These are phyloP conservation scores for Trichopria drosophilae DNA, from an alignment of 2,888 invertebrate species.

Conservation along the genomic window DNA sequence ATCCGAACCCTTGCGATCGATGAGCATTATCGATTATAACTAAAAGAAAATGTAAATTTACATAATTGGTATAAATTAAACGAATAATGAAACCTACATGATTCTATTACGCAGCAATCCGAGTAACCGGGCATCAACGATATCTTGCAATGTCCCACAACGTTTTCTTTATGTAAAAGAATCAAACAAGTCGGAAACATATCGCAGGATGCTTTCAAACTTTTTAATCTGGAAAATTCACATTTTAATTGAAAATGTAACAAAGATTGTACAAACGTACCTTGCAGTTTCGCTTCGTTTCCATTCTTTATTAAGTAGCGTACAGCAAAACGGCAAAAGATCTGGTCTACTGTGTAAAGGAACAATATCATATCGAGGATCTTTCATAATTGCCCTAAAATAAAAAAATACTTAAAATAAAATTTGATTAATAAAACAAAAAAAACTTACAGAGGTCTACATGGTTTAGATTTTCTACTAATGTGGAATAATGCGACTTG, in stretches of 20 bases:
- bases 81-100: constrained; percentile 55
- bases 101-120: constrained; percentile 77
- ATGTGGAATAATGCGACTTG: constrained; percentile 16
- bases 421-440: constrained; percentile 8
- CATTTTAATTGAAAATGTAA: constrained; percentile 30
- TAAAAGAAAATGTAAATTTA: constrained; percentile 40
- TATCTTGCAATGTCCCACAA: constrained; percentile 81
- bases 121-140: constrained; percentile 71
- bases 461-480: constrained; percentile 18
- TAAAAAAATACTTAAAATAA: constrained; percentile 16
- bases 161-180: constrained; percentile 63
- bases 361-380: constrained; percentile 60
- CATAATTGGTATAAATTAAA: constrained; percentile 3
- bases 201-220: constrained; percentile 74
- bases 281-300: constrained; percentile 79
- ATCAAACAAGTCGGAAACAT: constrained; percentile 73
- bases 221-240: constrained; percentile 72
- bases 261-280: constrained; percentile 43
- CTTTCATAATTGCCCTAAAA: constrained; percentile 46
- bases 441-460: constrained; percentile 28
- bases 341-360: constrained; percentile 75
- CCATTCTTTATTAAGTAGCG: constrained; percentile 85
- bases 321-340: constrained; percentile 71
- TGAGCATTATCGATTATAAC: constrained; percentile 74
- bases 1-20: constrained; percentile 77